Percentiles rank a stretch among this genome's conserved stretches.
phyloP scores from a whole-genome alignment of 2,888 invertebrate genomes.

The Megalurothrips usitatus region DNA sequence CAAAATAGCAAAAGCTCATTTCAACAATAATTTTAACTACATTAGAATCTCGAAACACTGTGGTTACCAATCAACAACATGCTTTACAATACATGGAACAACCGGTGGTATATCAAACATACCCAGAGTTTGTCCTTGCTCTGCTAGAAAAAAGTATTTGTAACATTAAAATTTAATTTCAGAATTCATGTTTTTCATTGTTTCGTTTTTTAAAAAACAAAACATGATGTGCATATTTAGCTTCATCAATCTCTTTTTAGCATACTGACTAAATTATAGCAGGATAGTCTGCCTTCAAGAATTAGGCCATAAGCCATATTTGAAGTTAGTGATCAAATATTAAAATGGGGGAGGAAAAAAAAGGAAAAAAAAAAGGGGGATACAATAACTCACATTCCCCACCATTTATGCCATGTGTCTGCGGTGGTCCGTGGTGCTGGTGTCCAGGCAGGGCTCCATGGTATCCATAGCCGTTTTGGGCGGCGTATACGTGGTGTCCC shows the following conservation, averaged over 20 bases:
- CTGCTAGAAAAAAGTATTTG: constrained; percentile 29
- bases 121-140: constrained; percentile 12
- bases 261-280: not conserved
- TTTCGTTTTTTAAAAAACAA: not conserved
- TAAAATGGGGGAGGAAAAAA: constrained; percentile 12
- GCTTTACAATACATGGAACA: not conserved
- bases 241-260: not conserved
- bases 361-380: constrained; percentile 16
- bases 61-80: not conserved
- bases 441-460: constrained; percentile 63
- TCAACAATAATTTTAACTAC: not conserved
- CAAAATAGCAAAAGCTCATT: not conserved
- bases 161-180: not conserved
- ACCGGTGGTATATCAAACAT: not conserved
- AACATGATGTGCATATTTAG: not conserved
- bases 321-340: not conserved
- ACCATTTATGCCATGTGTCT: constrained; percentile 52
- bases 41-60: not conserved
- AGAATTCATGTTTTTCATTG: not conserved
- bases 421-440: constrained; percentile 49
- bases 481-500: constrained; percentile 59
- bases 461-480: constrained; percentile 81
- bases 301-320: not conserved
- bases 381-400: constrained; percentile 65
- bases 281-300: not conserved